Evolutionary conservation across 2,888 invertebrate genomes (phyloP), one percentile per base, ranked within the genome.

Genomic region (Automeris io): DNA sequence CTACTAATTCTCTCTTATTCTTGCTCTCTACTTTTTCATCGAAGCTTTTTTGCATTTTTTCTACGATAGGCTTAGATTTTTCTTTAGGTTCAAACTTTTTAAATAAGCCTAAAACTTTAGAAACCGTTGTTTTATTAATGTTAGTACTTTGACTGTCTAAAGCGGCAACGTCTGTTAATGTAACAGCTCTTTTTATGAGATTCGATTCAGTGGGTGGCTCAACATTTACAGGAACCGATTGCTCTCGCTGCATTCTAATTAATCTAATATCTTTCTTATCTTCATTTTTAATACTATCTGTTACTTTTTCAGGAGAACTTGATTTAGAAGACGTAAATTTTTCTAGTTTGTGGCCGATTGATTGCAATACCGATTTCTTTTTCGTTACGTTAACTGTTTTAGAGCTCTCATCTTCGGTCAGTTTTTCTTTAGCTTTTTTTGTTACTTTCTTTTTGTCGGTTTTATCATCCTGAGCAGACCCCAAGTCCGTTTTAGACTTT

Each of bases 31-130:
- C 42, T 31, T 45, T 53, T 11, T 52, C 49, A 38, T 71, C 67
- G 31, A 47, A 11, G 40, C 49, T 61, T 51, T 68, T 63, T 13
- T 45, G 51, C 12, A 61, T 54, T 56, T 74, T 82, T 45, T 79
- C 77, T 35, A 65, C 46, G 13, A 57, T 37, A 5, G 64, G 65
- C 57, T 80, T 85, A 8, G 63, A 41, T 55, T 81, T 81, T 42
- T 86, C 82, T 52, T 91, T 87, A 35, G 92, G 88, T 70, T 93
- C 90, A 67, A 90, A 90, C 70, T 92, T 93, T 51, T 91, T 92
- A 53, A 95, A 93, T 2, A 95, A 76, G 0, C 94, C 93, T 40
- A 95, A 74, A 31, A 95, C 93, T 62, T 91, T 92, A 0, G 94
- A 93, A 2, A 92, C 91, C 7, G 91, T 91, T 25, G 90, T 91